Evolutionary conservation across 2,888 invertebrate species (phyloP).

Genomic region (Heliconius charithonia): DNA sequence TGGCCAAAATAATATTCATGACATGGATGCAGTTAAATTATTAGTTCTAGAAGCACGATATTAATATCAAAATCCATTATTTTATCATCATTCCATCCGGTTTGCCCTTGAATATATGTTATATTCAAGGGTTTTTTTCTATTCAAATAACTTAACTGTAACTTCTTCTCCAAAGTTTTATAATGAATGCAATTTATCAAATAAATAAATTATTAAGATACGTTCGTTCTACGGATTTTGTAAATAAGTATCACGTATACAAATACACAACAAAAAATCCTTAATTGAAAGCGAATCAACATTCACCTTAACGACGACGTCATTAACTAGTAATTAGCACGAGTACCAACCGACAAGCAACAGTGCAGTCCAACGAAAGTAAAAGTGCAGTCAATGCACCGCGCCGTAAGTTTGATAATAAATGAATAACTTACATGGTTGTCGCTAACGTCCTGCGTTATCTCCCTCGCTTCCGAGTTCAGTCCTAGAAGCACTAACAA

Average conservation of each 20-base stretch:
- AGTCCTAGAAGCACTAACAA: conserved; percentile 68
- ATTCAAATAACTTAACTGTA: neutral
- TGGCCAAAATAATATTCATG: too few species aligned
- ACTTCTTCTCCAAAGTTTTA: neutral
- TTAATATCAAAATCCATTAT: neutral
- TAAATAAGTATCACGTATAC: too few species aligned
- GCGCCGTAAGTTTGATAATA: conserved; percentile 57
- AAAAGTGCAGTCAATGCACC: conserved; percentile 78
- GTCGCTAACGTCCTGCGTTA: conserved; percentile 61
- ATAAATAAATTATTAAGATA: neutral
- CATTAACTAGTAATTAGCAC: conserved; percentile 39
- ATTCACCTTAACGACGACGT: conserved; percentile 34
- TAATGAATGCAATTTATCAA: too few species aligned
- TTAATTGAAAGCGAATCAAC: conserved; percentile 5
- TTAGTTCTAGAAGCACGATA: neutral
- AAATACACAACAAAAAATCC: neutral
- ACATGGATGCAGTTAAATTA: neutral
- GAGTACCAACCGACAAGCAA: conserved; percentile 47
- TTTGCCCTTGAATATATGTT: neutral
- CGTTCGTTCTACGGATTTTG: too few species aligned
- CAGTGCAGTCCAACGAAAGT: conserved; percentile 69
- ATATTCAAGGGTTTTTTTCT: too few species aligned
- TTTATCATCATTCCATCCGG: neutral
- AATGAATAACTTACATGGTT: conserved; percentile 70
- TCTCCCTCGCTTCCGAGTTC: conserved; percentile 60